phyloP scores from a whole-genome alignment of 1,140 invertebrate species.

The Nymphalis io region DNA sequence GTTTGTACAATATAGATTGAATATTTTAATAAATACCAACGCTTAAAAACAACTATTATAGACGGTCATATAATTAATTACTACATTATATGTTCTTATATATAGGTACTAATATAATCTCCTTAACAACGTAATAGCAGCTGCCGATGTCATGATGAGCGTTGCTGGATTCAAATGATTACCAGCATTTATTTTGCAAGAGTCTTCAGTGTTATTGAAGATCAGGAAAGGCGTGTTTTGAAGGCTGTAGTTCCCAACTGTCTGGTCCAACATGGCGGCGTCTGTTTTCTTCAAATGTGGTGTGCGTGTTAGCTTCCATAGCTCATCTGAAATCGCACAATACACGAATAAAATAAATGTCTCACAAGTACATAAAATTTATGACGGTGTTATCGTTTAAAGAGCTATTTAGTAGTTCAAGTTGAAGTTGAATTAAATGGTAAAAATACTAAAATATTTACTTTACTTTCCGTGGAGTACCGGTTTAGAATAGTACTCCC shows the following conservation, averaged over 20 bases:
- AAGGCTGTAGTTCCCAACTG: conserved; percentile 59
- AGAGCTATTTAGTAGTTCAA: too few relatives aligned
- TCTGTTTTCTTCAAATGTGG: conserved; percentile 64
- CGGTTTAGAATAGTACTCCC: too few relatives aligned
- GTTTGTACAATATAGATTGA: too few relatives aligned
- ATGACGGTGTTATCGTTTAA: too few relatives aligned
- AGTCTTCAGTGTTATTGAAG: conserved; percentile 71
- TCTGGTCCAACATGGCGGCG: conserved; percentile 52
- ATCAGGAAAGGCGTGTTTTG: conserved; percentile 54
- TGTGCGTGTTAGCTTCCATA: conserved; percentile 68
- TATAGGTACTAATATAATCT: conserved; percentile 44
- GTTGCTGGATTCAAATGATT: conserved; percentile 46
- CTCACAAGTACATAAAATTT: too few relatives aligned
- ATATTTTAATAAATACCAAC: not conserved
- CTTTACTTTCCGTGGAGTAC: too few relatives aligned
- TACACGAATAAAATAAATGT: too few relatives aligned
- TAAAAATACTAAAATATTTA: too few relatives aligned
- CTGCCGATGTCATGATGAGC: conserved; percentile 55
- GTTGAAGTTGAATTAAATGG: too few relatives aligned
- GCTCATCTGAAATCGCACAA: conserved; percentile 59
- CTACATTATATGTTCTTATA: not conserved
- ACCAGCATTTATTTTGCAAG: conserved; percentile 55
- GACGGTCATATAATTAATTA: not conserved
- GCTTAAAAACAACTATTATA: not conserved
- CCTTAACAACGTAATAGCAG: conserved; percentile 55